Conservation (phyloP, 2,113 vertebrate species). For the Abramis brama region DNA sequence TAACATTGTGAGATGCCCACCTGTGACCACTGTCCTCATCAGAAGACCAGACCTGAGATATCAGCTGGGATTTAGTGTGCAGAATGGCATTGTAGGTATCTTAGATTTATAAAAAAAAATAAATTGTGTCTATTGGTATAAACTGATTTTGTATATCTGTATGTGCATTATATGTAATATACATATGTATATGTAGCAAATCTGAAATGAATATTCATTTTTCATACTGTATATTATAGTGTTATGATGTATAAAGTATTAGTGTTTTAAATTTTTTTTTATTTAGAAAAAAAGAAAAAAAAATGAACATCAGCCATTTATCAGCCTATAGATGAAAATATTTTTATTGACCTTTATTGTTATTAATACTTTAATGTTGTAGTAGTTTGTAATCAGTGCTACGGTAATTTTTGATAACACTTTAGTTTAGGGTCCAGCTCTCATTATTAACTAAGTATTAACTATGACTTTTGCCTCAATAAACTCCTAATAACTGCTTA, state of each 20-base stretch:
- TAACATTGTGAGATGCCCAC: conserved; percentile 95
- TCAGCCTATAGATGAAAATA: neutral
- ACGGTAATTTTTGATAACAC: neutral
- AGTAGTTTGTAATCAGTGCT: neutral
- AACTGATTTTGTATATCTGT: neutral
- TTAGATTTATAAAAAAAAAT: too few species aligned
- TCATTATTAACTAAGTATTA: too few species aligned
- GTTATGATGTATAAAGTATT: neutral
- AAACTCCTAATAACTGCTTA: too few species aligned
- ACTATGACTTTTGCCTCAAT: too few species aligned
- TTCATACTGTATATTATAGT: neutral
- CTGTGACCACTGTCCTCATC: conserved; percentile 96
- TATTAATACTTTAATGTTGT: neutral
- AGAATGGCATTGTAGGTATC: conserved; percentile 93
- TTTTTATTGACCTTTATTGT: neutral
- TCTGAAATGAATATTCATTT: neutral
- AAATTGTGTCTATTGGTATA: neutral
- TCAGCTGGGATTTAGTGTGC: conserved; percentile 96
- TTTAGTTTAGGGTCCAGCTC: too few species aligned
- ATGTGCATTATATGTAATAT: neutral
- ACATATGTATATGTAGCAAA: neutral
- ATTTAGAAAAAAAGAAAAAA: neutral
- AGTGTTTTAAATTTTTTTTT: neutral
- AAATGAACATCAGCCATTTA: neutral
- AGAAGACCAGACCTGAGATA: conserved; percentile 93